These are phyloP conservation scores for Etheostoma perlongum DNA, from an alignment of 2,797 vertebrate genomes.

Conservation along the genomic window DNA sequence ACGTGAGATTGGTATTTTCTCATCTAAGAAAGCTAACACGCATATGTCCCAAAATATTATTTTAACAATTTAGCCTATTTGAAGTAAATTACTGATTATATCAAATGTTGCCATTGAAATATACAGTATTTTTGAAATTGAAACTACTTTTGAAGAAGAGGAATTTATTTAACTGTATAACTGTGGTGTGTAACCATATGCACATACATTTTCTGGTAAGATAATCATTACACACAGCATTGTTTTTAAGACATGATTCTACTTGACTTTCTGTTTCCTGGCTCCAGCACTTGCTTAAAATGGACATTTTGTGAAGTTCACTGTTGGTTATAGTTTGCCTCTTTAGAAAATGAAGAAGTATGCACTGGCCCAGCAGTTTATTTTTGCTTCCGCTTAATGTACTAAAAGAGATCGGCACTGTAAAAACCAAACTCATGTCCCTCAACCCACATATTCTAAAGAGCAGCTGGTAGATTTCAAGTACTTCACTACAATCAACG, in stretches of 20 bases:
- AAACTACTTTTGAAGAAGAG: not conserved
- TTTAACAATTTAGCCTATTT: not conserved
- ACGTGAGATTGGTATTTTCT: not conserved
- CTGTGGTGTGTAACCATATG: not conserved
- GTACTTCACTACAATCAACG: conserved; percentile 4
- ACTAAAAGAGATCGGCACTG: not conserved
- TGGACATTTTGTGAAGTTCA: not conserved
- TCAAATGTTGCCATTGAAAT: too few species aligned
- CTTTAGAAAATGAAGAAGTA: conserved; percentile 37
- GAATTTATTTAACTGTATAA: not conserved
- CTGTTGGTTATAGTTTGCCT: not conserved
- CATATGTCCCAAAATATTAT: not conserved
- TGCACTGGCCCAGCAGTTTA: not conserved
- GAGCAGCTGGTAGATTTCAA: conserved; percentile 22
- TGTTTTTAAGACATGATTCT: not conserved
- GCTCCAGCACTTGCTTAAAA: not conserved
- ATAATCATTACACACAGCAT: not conserved
- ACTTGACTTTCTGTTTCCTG: conserved; percentile 1
- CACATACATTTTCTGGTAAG: not conserved
- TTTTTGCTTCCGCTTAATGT: conserved; percentile 10
- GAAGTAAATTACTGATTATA: not conserved
- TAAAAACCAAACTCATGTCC: not conserved
- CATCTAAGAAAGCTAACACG: too few species aligned
- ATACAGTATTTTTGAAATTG: not conserved
- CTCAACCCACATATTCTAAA: conserved; percentile 30